Evolutionary conservation across 2,113 vertebrate species (phyloP).

Genomic region (Myrmecophaga tridactyla): DNA sequence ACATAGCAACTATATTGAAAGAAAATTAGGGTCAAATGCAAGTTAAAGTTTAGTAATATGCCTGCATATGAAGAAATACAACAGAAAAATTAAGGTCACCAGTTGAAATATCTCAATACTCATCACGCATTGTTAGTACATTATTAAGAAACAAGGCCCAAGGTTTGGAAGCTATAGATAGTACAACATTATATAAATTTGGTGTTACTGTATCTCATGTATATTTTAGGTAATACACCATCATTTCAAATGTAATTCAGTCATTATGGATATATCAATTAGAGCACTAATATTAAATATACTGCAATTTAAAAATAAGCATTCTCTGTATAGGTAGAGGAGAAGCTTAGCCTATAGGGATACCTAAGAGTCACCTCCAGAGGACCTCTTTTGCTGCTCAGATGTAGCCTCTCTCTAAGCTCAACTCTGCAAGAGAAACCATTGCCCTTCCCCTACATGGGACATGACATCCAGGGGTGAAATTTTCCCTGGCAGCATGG

Average conservation of each 20-base stretch:
- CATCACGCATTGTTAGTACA: neutral
- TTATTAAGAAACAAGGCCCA: neutral
- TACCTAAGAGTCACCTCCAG: too few species aligned
- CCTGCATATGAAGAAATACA: neutral
- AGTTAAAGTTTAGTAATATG: neutral
- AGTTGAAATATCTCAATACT: slow-evolving; percentile 18
- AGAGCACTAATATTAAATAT: slow-evolving; percentile 17
- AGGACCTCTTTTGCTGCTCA: too few species aligned
- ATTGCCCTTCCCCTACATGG: too few species aligned
- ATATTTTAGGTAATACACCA: neutral
- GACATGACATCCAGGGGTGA: too few species aligned
- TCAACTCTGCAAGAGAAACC: too few species aligned
- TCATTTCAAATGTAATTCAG: slow-evolving; percentile 15
- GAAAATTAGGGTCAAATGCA: neutral
- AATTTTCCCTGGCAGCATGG: too few species aligned
- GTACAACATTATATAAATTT: neutral
- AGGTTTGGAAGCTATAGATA: neutral
- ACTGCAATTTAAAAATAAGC: neutral
- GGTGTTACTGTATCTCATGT: neutral
- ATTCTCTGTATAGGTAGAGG: too few species aligned
- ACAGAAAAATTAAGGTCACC: neutral
- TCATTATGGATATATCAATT: slow-evolving; percentile 3
- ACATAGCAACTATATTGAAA: neutral
- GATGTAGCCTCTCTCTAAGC: too few species aligned
- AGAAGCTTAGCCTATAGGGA: too few species aligned